Percentiles rank a stretch among this genome's conserved stretches.
Evolutionary conservation across 2,888 invertebrate species (phyloP).

Genomic region (Melieria omissa): DNA sequence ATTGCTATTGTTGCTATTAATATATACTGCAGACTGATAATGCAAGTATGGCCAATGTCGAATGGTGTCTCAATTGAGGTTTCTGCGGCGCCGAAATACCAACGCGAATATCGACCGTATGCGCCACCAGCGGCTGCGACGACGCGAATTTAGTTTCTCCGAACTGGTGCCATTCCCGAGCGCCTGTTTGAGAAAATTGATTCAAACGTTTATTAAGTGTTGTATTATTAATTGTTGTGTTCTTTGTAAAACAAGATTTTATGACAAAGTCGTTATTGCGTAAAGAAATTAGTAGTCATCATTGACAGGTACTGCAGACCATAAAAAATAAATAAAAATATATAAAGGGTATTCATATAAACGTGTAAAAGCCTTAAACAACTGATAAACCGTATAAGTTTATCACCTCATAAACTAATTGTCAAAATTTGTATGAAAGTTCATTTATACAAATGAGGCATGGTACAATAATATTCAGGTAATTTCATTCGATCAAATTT

Average conservation of each 20-base stretch:
- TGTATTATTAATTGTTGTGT: too few species aligned
- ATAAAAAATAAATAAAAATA: too few species aligned
- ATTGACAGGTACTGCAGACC: neutral
- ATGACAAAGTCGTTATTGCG: neutral
- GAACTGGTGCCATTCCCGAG: constrained; percentile 69
- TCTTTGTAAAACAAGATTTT: too few species aligned
- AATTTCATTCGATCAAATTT: too few species aligned
- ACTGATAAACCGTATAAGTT: too few species aligned
- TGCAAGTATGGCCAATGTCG: constrained; percentile 5
- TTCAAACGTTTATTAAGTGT: neutral
- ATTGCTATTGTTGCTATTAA: neutral
- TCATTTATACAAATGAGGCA: too few species aligned
- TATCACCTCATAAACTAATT: too few species aligned
- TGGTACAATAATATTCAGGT: too few species aligned
- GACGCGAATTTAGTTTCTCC: constrained; percentile 68
- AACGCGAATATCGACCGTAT: constrained; percentile 85
- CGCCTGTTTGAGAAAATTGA: constrained; percentile 58
- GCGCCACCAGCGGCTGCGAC: constrained; percentile 85
- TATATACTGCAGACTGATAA: neutral
- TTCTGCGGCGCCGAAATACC: constrained; percentile 72
- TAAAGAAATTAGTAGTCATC: neutral
- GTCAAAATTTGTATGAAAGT: too few species aligned
- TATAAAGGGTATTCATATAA: neutral
- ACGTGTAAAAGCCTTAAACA: too few species aligned
- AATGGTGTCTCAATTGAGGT: constrained; percentile 57